phyloP scores from a whole-genome alignment of 1,140 invertebrate genomes.

The Caenorhabditis inopinata region DNA sequence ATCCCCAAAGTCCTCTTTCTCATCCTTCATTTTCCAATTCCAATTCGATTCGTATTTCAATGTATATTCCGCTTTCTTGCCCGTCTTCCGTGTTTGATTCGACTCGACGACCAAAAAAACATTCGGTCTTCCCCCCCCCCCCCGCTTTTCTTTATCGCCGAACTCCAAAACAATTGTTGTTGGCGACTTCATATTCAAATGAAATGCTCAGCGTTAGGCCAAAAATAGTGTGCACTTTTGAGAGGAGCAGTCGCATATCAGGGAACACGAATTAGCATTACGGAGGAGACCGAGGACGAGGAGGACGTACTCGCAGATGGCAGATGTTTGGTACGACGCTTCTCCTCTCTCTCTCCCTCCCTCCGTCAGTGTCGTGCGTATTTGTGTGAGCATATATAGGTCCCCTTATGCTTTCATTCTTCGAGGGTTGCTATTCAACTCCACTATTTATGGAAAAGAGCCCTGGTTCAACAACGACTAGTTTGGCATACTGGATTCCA shows the following conservation, averaged over 20 bases:
- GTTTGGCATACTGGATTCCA: too few relatives aligned
- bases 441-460: neutral
- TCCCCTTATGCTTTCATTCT: neutral
- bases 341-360: too few relatives aligned
- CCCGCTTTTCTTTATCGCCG: neutral
- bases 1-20: neutral
- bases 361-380: too few relatives aligned
- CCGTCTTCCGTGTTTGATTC: neutral
- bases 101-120: neutral
- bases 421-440: neutral
- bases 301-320: neutral
- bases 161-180: neutral
- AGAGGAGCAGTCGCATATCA: neutral
- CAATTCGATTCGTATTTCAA: neutral
- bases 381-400: constrained; percentile 14
- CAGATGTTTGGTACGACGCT: constrained; percentile 29
- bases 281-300: neutral
- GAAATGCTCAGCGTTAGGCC: neutral
- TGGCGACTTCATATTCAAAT: constrained; percentile 5
- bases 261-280: constrained; percentile 19
- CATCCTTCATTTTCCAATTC: neutral
- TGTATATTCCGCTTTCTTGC: too few relatives aligned
- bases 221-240: neutral
- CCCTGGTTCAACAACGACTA: too few relatives aligned
- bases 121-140: too few relatives aligned